These are phyloP conservation scores for Dermochelys coriacea DNA, from an alignment of 2,797 vertebrate genomes.

Conservation along the genomic window DNA sequence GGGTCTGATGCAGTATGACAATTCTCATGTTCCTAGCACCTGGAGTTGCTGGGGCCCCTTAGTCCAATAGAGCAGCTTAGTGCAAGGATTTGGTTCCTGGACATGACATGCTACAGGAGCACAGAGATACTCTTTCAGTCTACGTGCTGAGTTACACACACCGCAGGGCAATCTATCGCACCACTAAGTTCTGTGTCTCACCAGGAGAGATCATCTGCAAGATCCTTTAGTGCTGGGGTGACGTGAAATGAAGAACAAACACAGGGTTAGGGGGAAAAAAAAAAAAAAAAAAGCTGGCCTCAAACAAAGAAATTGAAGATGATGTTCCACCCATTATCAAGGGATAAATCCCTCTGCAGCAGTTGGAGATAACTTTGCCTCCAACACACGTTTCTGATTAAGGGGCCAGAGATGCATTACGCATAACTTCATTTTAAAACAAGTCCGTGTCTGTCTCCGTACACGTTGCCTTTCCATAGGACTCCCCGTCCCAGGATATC, in stretches of 20 bases:
- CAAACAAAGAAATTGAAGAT: neutral
- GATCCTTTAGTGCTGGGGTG: neutral
- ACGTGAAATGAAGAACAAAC: neutral
- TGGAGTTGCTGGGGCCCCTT: neutral
- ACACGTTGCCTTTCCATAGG: too few species aligned
- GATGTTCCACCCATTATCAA: neutral
- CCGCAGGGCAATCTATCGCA: rapidly evolving
- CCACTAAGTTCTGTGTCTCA: neutral
- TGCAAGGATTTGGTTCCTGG: neutral
- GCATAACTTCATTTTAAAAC: neutral
- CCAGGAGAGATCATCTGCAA: neutral
- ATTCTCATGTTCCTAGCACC: neutral
- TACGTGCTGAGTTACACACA: rapidly evolving
- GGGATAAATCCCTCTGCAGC: neutral
- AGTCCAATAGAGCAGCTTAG: neutral
- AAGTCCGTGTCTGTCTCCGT: neutral
- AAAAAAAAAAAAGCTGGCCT: neutral
- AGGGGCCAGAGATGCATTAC: neutral
- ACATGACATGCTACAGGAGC: neutral
- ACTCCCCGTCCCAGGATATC: neutral
- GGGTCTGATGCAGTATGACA: neutral
- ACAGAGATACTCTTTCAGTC: neutral
- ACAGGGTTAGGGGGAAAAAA: rapidly evolving
- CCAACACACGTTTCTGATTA: neutral
- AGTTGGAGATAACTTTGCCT: neutral